Percentiles rank a stretch among this genome's conserved stretches.
phyloP scores from a whole-genome alignment of 1,140 invertebrate genomes.

The Papilio xuthus region DNA sequence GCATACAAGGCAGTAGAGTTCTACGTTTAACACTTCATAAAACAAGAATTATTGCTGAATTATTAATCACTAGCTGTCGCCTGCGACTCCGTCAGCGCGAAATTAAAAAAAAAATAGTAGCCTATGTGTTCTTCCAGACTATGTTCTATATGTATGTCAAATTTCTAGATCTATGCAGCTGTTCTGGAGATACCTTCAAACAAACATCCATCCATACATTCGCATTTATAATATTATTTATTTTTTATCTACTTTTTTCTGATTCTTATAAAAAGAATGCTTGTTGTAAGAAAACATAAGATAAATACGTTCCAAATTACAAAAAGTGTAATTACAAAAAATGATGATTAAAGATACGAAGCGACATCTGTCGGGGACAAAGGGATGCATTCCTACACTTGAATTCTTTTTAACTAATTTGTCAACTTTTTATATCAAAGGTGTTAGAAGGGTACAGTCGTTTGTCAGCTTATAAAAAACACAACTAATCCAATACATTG shows the following conservation, averaged over 20 bases:
- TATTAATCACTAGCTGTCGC: too few relatives aligned
- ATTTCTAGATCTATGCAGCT: too few relatives aligned
- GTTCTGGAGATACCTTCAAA: too few relatives aligned
- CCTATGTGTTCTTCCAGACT: too few relatives aligned
- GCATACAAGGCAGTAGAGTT: too few relatives aligned
- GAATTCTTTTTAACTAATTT: constrained; percentile 58
- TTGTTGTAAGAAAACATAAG: background rate
- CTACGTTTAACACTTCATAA: too few relatives aligned
- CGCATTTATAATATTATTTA: too few relatives aligned
- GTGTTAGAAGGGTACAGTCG: constrained; percentile 28
- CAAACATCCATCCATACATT: too few relatives aligned
- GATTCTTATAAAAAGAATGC: background rate
- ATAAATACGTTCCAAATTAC: background rate
- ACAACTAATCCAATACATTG: background rate
- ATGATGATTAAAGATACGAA: constrained; percentile 34
- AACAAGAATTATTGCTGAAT: too few relatives aligned
- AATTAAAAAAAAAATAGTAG: too few relatives aligned
- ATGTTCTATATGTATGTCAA: too few relatives aligned
- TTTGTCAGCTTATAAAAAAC: constrained; percentile 24
- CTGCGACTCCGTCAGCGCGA: too few relatives aligned
- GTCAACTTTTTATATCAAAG: constrained; percentile 56
- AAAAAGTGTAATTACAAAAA: constrained; percentile 37
- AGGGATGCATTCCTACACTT: constrained; percentile 52
- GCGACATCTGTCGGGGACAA: constrained; percentile 53
- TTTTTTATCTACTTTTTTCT: background rate